Percentiles rank a stretch among this genome's conserved stretches.
phyloP scores from a whole-genome alignment of 2,113 vertebrate genomes.

The Pomatostomus ruficeps region DNA sequence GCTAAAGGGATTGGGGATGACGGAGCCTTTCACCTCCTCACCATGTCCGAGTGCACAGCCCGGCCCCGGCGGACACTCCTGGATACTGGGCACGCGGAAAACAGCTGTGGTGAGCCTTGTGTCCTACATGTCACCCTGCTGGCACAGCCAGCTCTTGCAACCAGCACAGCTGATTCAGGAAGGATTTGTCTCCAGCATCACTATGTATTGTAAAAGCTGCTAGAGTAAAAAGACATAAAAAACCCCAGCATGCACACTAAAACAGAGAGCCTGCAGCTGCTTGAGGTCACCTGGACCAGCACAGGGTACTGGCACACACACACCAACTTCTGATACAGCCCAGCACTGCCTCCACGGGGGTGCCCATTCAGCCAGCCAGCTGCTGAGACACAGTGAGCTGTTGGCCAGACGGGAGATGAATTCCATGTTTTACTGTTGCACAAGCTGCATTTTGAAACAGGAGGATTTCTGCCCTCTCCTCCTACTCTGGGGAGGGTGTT shows the following conservation, averaged over 20 bases:
- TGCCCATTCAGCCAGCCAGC: not conserved
- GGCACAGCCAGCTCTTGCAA: not conserved
- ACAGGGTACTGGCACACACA: not conserved
- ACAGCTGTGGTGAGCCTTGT: fast-evolving
- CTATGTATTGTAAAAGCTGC: not conserved
- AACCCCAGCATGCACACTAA: fast-evolving
- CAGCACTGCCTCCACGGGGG: not conserved
- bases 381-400: not conserved
- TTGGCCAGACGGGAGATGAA: not conserved
- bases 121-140: not conserved
- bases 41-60: not conserved
- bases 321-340: not conserved
- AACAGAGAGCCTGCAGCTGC: not conserved
- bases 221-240: not conserved
- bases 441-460: not conserved
- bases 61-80: fast-evolving
- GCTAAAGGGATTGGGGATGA: constrained; percentile 51
- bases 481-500: not conserved
- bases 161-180: not conserved
- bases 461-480: not conserved
- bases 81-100: fast-evolving
- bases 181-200: not conserved
- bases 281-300: not conserved
- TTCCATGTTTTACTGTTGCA: not conserved
- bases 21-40: not conserved